phyloP scores from a whole-genome alignment of 2,888 invertebrate species.

The Pyralis farinalis region DNA sequence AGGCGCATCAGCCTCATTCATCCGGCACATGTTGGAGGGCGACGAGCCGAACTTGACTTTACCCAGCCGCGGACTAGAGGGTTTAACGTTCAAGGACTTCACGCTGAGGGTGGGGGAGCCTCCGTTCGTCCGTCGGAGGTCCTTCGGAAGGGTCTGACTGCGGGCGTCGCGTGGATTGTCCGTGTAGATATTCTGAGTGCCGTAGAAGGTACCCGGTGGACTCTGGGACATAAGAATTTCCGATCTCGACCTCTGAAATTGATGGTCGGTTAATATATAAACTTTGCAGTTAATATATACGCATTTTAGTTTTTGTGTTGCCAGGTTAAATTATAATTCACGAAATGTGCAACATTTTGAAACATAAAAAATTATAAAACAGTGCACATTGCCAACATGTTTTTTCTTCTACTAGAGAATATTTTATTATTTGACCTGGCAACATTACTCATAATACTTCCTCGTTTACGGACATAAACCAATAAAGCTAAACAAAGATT shows the following conservation, averaged over 20 bases:
- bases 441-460: background rate
- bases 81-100: constrained; percentile 37
- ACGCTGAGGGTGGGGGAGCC: constrained; percentile 51
- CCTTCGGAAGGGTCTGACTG: constrained; percentile 37
- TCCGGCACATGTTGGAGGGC: constrained; percentile 46
- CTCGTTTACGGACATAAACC: background rate
- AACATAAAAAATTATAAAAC: too few relatives aligned
- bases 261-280: constrained; percentile 16
- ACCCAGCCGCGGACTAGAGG: constrained; percentile 34
- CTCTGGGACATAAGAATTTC: constrained; percentile 67
- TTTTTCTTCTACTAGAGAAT: too few relatives aligned
- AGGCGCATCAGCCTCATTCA: constrained; percentile 26
- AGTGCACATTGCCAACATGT: too few relatives aligned
- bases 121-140: constrained; percentile 24
- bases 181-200: constrained; percentile 22
- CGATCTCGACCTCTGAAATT: constrained; percentile 68
- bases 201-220: constrained; percentile 48
- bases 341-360: too few relatives aligned
- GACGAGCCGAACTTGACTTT: constrained; percentile 48
- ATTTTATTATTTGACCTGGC: too few relatives aligned
- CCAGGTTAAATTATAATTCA: background rate
- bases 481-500: too few relatives aligned
- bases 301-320: background rate
- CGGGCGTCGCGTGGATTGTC: constrained; percentile 24
- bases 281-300: background rate